These are phyloP conservation scores for Metopia argyrocephala DNA, from an alignment of 2,888 invertebrate genomes.

Conservation along the genomic window DNA sequence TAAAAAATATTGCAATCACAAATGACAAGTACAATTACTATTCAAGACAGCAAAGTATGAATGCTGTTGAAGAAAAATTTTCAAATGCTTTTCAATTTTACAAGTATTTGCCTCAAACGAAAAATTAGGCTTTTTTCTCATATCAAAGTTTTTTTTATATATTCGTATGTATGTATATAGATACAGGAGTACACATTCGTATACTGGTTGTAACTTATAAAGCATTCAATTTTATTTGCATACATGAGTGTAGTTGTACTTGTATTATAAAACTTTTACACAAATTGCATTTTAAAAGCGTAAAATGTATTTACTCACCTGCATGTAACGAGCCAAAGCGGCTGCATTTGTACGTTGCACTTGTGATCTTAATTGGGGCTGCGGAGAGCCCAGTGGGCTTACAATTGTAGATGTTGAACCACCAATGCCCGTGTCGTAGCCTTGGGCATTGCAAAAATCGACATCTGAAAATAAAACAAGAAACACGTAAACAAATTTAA, in stretches of 20 bases:
- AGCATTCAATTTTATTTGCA: no score
- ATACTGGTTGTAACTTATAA: no score
- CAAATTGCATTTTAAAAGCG: no score
- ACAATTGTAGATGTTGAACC: conserved; percentile 79
- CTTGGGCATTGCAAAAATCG: conserved; percentile 77
- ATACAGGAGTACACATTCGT: no score
- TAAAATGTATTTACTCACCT: conserved; percentile 60
- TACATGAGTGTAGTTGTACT: no score
- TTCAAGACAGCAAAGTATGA: conserved; percentile 26
- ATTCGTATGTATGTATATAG: no score
- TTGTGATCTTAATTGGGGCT: conserved; percentile 80
- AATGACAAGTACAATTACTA: conserved; percentile 41
- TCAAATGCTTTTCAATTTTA: conserved; percentile 20
- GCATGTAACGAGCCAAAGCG: conserved; percentile 84
- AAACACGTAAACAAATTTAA: background rate
- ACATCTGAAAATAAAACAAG: conserved; percentile 70
- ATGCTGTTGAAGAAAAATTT: conserved; percentile 1
- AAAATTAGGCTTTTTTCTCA: no score
- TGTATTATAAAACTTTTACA: no score
- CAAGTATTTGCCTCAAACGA: conserved; percentile 16
- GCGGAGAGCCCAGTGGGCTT: conserved; percentile 79
- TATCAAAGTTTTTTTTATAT: no score
- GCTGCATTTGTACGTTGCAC: conserved; percentile 81
- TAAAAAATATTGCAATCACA: conserved; percentile 32
- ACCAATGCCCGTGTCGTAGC: conserved; percentile 79